A percentile compares a stretch with the other conserved stretches of the same genome.
phyloP scores from a whole-genome alignment of 2,113 vertebrate species.

The Atlantisia rogersi region DNA sequence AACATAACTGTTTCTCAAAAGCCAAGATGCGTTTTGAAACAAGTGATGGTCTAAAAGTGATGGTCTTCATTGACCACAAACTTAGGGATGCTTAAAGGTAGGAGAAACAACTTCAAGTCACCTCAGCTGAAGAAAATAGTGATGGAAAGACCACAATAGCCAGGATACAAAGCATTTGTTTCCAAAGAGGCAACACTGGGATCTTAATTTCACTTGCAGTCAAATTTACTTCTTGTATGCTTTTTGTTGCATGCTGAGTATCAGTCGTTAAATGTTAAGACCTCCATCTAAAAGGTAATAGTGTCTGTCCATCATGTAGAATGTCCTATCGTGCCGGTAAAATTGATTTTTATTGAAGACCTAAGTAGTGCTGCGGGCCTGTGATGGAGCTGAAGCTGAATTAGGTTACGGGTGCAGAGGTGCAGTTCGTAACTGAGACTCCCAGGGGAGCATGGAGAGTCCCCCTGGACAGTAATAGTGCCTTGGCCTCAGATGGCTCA shows the following conservation, averaged over 20 bases:
- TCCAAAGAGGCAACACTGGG: background rate
- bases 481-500: slow-evolving; percentile 66
- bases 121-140: background rate
- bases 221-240: background rate
- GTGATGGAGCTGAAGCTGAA: slow-evolving; percentile 18
- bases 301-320: background rate
- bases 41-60: background rate
- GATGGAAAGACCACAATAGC: background rate
- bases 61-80: background rate
- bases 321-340: background rate
- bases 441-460: background rate
- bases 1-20: background rate
- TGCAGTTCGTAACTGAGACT: background rate
- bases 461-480: slow-evolving; percentile 1
- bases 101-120: background rate
- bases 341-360: slow-evolving; percentile 38
- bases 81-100: background rate
- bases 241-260: background rate
- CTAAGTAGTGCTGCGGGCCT: background rate
- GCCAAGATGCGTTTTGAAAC: background rate
- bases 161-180: background rate
- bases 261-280: background rate
- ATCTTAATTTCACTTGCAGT: background rate
- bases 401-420: background rate
- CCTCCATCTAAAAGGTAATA: slow-evolving; percentile 15